Percentiles rank a stretch among this genome's conserved stretches.
phyloP scores from a whole-genome alignment of 2,113 vertebrate species.

The Petromus typicus region DNA sequence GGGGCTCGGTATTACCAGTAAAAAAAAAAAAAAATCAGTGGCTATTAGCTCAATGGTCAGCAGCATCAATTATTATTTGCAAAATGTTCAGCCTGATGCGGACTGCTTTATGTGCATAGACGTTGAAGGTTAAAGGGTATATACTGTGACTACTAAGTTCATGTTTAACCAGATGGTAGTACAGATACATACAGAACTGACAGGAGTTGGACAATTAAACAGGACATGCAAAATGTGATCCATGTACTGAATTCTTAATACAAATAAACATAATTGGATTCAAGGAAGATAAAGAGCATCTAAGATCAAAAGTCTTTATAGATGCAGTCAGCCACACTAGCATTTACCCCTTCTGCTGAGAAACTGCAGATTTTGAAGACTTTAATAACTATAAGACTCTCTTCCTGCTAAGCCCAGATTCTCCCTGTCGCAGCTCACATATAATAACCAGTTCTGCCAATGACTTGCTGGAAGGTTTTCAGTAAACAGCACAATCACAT shows the following conservation, averaged over 20 bases:
- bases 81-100: not conserved
- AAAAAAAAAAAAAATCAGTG: slow-evolving; percentile 3
- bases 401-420: slow-evolving; percentile 20
- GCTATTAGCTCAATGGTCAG: not conserved
- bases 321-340: not conserved
- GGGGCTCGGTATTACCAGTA: not conserved
- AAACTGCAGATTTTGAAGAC: slow-evolving; percentile 11
- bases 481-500: slow-evolving; percentile 1
- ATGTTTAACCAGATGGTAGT: not conserved
- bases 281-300: slow-evolving; percentile 14
- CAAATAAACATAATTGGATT: slow-evolving; percentile 51
- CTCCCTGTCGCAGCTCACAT: slow-evolving; percentile 25
- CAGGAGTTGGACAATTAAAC: slow-evolving; percentile 15
- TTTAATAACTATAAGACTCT: slow-evolving; percentile 58
- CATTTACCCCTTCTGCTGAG: slow-evolving; percentile 38
- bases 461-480: slow-evolving; percentile 32
- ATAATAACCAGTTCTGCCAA: slow-evolving; percentile 46
- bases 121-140: not conserved
- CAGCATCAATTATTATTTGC: slow-evolving; percentile 19
- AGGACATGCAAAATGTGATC: slow-evolving; percentile 31
- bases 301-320: slow-evolving; percentile 21
- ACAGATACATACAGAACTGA: not conserved
- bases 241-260: slow-evolving; percentile 50
- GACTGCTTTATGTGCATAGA: not conserved
- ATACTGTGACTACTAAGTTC: not conserved